phyloP scores from a whole-genome alignment of 2,888 invertebrate genomes.

The Lysandra coridon region DNA sequence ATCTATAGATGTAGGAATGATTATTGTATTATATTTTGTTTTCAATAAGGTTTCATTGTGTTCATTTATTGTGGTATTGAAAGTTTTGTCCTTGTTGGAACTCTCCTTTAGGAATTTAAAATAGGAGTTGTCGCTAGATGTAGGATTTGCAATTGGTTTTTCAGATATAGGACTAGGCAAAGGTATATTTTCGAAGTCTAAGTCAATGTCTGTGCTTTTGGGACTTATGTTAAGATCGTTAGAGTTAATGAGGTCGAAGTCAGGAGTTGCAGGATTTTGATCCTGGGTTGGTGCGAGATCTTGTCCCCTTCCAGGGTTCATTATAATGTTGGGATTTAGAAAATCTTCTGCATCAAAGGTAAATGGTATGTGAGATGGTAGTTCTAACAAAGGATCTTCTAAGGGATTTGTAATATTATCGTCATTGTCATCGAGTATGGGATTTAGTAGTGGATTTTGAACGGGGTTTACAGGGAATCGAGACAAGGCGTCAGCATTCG shows the following conservation, averaged over 20 bases:
- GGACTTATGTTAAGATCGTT: background rate
- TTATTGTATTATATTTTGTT: no score
- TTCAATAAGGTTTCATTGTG: no score
- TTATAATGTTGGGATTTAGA: slow-evolving; percentile 15
- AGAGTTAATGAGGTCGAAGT: background rate
- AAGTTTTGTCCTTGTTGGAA: background rate
- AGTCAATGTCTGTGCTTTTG: background rate
- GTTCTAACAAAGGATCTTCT: slow-evolving; percentile 10
- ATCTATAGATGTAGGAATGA: no score
- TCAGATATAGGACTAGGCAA: slow-evolving; percentile 6
- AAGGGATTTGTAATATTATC: background rate
- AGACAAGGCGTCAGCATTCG: no score
- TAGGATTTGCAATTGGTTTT: background rate
- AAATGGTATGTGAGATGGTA: slow-evolving; percentile 25
- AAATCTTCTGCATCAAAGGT: slow-evolving; percentile 1
- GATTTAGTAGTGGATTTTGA: background rate
- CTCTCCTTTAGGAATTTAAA: slow-evolving; percentile 1
- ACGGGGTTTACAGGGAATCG: slow-evolving; percentile 15
- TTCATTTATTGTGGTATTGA: no score
- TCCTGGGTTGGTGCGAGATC: background rate
- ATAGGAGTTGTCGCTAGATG: background rate
- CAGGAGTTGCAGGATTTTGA: background rate
- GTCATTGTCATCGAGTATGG: background rate
- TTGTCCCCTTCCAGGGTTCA: background rate
- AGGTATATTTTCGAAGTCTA: slow-evolving; percentile 4